phyloP scores from a whole-genome alignment of 30 jellyfish, hydroid and myxozoan species.

The Catostylus mosaicus region DNA sequence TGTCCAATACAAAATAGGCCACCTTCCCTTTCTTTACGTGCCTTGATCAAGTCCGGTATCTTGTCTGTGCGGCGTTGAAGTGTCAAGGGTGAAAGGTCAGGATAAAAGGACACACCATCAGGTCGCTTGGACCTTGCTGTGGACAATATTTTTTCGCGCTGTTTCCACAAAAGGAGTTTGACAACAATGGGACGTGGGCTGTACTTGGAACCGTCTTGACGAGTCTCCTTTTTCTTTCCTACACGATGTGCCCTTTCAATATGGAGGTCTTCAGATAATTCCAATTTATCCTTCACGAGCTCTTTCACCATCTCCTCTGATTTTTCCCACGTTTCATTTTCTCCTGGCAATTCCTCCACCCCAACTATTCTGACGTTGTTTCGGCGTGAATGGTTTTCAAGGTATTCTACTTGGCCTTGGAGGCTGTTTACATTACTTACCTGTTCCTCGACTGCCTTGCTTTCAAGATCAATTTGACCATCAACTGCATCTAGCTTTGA shows the following conservation, averaged over 20 bases:
- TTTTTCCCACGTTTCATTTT: slow-evolving; percentile 9
- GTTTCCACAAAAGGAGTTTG: slow-evolving; percentile 15
- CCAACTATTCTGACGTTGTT: slow-evolving; percentile 22
- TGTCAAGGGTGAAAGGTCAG: too few species aligned
- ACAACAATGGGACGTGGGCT: slow-evolving; percentile 24
- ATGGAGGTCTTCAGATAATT: neutral
- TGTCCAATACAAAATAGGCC: too few species aligned
- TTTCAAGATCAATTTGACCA: neutral
- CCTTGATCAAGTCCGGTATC: too few species aligned
- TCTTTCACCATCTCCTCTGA: slow-evolving; percentile 3
- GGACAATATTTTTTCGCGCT: neutral
- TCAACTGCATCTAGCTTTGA: too few species aligned
- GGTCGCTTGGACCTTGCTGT: slow-evolving; percentile 1
- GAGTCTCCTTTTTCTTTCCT: slow-evolving; percentile 12
- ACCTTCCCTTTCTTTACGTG: too few species aligned
- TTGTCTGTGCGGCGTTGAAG: too few species aligned
- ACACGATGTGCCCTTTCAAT: too few species aligned
- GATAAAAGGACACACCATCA: too few species aligned
- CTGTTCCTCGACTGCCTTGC: slow-evolving; percentile 22
- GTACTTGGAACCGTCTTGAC: slow-evolving; percentile 8
- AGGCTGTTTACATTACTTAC: neutral
- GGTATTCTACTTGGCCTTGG: slow-evolving; percentile 10
- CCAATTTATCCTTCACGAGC: slow-evolving; percentile 33
- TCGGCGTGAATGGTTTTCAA: slow-evolving; percentile 3
- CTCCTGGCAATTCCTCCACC: neutral